phyloP scores from a whole-genome alignment of 2,113 vertebrate genomes.

The Burhinus oedicnemus region DNA sequence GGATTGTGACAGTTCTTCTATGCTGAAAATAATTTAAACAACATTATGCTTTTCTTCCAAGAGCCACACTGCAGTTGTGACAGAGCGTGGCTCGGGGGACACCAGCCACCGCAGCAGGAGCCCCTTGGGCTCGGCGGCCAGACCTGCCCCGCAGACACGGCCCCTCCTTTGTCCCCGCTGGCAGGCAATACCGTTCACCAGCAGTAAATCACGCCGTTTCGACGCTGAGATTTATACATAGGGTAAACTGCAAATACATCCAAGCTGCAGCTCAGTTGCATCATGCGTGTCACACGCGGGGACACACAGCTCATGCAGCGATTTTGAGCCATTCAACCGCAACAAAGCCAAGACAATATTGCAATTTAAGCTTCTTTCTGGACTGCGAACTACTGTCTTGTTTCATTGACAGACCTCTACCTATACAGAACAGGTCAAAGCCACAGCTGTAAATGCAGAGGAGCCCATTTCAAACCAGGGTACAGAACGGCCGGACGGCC shows the following conservation, averaged over 20 bases:
- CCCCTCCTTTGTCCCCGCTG: not conserved
- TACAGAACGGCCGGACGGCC: not conserved
- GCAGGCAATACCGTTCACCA: not conserved
- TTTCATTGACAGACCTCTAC: not conserved
- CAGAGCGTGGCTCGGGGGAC: not conserved
- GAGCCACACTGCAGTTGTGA: not conserved
- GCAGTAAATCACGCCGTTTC: not conserved
- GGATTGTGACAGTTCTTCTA: not conserved
- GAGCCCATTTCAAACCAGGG: not conserved
- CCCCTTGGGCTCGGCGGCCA: not conserved
- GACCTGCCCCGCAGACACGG: not conserved
- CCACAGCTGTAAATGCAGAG: not conserved
- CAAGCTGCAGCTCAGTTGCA: not conserved
- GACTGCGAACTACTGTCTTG: not conserved
- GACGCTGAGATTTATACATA: accelerated
- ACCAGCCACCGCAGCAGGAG: not conserved
- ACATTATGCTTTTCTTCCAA: not conserved
- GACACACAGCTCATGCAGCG: accelerated
- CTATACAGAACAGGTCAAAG: not conserved
- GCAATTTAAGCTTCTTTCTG: not conserved
- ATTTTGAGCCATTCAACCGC: not conserved
- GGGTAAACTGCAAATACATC: not conserved
- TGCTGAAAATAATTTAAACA: accelerated
- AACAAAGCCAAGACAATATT: not conserved
- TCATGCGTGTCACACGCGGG: accelerated